Evolutionary conservation across 2,113 vertebrate species (phyloP).

Genomic region (Microcebus griseorufus): DNA sequence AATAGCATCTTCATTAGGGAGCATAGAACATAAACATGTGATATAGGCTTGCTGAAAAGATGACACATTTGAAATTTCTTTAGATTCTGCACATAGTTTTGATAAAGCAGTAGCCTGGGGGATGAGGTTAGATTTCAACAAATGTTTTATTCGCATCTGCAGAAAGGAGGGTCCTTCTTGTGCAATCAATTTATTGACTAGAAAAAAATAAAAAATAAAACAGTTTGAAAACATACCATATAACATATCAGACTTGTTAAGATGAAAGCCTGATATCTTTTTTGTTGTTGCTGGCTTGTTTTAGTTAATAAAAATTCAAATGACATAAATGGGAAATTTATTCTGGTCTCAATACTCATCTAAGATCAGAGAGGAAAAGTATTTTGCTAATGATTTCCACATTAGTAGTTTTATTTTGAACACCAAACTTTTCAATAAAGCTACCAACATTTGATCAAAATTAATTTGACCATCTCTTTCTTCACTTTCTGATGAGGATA

Average conservation of each 20-base stretch:
- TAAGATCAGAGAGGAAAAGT: slow-evolving; percentile 22
- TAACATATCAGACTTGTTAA: background rate
- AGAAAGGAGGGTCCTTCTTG: slow-evolving; percentile 97
- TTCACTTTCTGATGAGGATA: slow-evolving; percentile 23
- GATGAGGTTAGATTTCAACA: slow-evolving; percentile 96
- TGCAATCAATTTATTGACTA: slow-evolving; percentile 93
- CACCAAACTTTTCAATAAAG: slow-evolving; percentile 22
- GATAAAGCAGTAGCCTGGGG: slow-evolving; percentile 94
- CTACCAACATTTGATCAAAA: slow-evolving; percentile 52
- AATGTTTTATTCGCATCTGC: slow-evolving; percentile 97
- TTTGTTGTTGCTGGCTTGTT: slow-evolving; percentile 17
- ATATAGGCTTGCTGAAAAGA: slow-evolving; percentile 96
- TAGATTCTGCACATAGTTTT: slow-evolving; percentile 93
- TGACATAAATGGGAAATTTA: slow-evolving; percentile 39
- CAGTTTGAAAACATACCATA: slow-evolving; percentile 42
- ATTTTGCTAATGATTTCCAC: slow-evolving; percentile 30
- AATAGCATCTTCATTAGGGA: slow-evolving; percentile 96
- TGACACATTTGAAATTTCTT: slow-evolving; percentile 90
- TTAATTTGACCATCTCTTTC: slow-evolving; percentile 15
- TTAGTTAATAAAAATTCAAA: slow-evolving; percentile 29
- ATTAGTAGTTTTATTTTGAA: slow-evolving; percentile 53
- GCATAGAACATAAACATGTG: slow-evolving; percentile 94
- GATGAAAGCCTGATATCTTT: background rate
- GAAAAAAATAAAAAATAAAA: slow-evolving; percentile 78
- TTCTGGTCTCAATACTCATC: slow-evolving; percentile 39